Evolutionary conservation across 2,888 invertebrate species (phyloP).

Genomic region (Choreutis nemorana): DNA sequence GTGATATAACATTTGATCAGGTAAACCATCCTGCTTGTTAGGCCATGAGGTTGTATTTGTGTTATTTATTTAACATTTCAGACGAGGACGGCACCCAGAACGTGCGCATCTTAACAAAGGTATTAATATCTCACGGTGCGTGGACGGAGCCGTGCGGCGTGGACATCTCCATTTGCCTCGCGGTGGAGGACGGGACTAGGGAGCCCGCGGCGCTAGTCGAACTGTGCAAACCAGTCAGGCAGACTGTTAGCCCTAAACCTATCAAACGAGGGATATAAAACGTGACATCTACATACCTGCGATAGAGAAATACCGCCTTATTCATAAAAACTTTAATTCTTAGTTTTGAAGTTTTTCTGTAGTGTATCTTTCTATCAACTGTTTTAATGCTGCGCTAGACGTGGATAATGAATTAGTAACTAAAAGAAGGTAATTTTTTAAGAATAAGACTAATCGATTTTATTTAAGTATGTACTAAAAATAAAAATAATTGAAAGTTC

Average conservation of each 20-base stretch:
- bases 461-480: no score
- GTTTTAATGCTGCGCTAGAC: no score
- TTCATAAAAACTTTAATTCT: neutral
- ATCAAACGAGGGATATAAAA: constrained; percentile 78
- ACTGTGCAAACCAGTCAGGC: constrained; percentile 85
- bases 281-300: neutral
- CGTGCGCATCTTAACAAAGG: constrained; percentile 82
- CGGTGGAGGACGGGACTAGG: constrained; percentile 66
- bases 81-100: constrained; percentile 65
- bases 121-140: constrained; percentile 88
- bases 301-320: neutral
- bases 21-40: no score
- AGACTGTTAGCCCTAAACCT: constrained; percentile 88
- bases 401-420: no score
- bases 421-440: no score
- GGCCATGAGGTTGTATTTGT: no score
- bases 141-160: constrained; percentile 93
- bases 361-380: no score
- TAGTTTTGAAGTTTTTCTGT: no score
- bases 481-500: no score
- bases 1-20: no score
- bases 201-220: constrained; percentile 68
- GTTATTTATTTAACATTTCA: constrained; percentile 22
- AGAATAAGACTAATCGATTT: no score
- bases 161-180: constrained; percentile 83